phyloP scores from a whole-genome alignment of 2,888 invertebrate species.

The Drosophila vallismaia region DNA sequence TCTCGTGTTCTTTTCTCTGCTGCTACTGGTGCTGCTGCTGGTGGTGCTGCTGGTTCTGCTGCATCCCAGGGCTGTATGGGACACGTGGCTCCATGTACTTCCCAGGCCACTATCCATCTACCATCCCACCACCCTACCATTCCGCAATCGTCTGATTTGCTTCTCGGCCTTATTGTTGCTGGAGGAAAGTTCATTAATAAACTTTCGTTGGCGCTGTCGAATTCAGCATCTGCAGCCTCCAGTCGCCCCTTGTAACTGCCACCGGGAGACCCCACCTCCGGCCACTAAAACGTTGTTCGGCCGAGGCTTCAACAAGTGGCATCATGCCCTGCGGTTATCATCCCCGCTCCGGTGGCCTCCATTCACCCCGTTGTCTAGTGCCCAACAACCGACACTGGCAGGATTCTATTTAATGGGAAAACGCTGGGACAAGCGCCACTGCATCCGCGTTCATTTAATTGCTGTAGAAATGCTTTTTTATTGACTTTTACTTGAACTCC shows the following conservation, averaged over 20 bases:
- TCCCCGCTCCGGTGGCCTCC: slow-evolving; percentile 31
- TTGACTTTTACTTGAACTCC: slow-evolving; percentile 71
- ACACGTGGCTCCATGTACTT: slow-evolving; percentile 44
- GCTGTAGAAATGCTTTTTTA: slow-evolving; percentile 74
- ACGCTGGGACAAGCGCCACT: slow-evolving; percentile 47
- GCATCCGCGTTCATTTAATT: slow-evolving; percentile 70
- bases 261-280: neutral
- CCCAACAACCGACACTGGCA: slow-evolving; percentile 61
- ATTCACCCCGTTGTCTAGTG: slow-evolving; percentile 23
- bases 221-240: slow-evolving; percentile 57
- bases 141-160: slow-evolving; percentile 19
- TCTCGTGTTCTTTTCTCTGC: slow-evolving; percentile 20
- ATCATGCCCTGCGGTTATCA: slow-evolving; percentile 50
- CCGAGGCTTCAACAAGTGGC: slow-evolving; percentile 70
- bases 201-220: slow-evolving; percentile 73
- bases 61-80: slow-evolving; percentile 45
- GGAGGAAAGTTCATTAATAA: slow-evolving; percentile 75
- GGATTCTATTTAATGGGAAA: slow-evolving; percentile 71
- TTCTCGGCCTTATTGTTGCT: slow-evolving; percentile 8
- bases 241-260: neutral
- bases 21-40: slow-evolving; percentile 51
- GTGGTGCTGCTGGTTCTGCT: slow-evolving; percentile 54
- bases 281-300: slow-evolving; percentile 45
- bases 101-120: too few species aligned
- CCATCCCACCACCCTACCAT: slow-evolving; percentile 15